Evolutionary conservation across 2,113 vertebrate species (phyloP), one percentile per base, ranked within the genome.

Genomic region (Catharus minimus): DNA sequence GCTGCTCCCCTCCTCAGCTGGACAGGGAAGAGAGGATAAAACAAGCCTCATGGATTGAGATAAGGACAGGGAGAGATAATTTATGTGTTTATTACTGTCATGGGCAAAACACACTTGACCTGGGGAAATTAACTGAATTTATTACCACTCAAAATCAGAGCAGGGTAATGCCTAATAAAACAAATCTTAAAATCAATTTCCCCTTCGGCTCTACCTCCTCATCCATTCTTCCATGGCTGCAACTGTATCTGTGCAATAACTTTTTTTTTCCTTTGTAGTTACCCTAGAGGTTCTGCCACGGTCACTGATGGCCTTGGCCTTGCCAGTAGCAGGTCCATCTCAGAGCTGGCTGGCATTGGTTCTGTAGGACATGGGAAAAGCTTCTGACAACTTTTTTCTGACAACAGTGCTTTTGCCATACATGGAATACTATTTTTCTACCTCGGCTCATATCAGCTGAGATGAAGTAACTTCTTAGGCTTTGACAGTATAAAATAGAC

Each of bases 181-280:
- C 16, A 61, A 76, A 15, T 39, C 53, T 77, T 61, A 28, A 39
- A 46, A 11, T 23, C 39, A 38, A 10, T 61, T 77, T 28, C 3
- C 10, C 19, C 28, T 44, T 0, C 0, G 5, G 12, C n/a, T 77
- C 47, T 21, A 21, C 15, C 15, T 77, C 38, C 14, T 75, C 10
- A 19, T 27, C 20, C 4, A 4, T 24, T 41, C 20, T 78, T 41
- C 30, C 0, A 0, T 41, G 39, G 33, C 19, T 21, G 10, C 55
- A 68, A 16, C 24, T 53, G 4, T 20, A 61, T 30, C 39, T 47
- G 13, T 53, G 5, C 7, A 55, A 47, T 78, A 20, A n/a, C 5
- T 10, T 55, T 23, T 23, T n/a, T 33, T n/a, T 24, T 3, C 9
- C 24, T 15, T 15, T 26, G 47, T 36, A 57, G 11, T 56, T 43